Evolutionary conservation across 2,113 vertebrate species (phyloP).

Genomic region (Bujurquina vittata): DNA sequence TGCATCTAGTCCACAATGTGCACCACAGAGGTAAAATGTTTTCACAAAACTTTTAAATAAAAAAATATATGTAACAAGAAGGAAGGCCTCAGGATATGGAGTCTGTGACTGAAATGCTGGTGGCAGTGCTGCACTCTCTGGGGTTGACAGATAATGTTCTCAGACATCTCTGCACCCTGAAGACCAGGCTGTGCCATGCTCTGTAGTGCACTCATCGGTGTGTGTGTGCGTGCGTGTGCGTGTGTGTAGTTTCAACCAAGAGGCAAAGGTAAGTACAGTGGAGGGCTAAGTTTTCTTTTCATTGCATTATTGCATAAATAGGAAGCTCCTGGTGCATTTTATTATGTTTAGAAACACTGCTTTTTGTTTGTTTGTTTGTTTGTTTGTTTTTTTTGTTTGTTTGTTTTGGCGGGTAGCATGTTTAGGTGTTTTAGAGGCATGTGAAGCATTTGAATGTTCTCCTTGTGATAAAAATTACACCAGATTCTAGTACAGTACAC

Average conservation of each 20-base stretch:
- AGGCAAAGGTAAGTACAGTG: constrained; percentile 17
- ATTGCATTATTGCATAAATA: not conserved
- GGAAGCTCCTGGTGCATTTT: not conserved
- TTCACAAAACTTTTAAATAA: not conserved
- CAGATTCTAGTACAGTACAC: not conserved
- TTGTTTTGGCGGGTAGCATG: not conserved
- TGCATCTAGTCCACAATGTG: not conserved
- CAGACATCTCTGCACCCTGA: constrained; percentile 52
- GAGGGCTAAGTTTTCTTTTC: not conserved
- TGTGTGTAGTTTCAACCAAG: constrained; percentile 19
- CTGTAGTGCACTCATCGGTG: constrained; percentile 3
- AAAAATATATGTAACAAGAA: not conserved
- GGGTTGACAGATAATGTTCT: constrained; percentile 52
- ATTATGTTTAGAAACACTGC: not conserved
- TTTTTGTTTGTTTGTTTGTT: not conserved
- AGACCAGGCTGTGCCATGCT: constrained; percentile 33
- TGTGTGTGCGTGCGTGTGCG: not conserved
- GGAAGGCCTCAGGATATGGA: constrained; percentile 1
- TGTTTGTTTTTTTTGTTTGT: not conserved
- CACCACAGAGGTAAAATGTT: not conserved
- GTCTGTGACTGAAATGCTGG: constrained; percentile 15
- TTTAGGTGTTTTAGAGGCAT: not conserved
- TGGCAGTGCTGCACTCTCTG: constrained; percentile 21
- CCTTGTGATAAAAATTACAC: not conserved
- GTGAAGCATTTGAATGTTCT: not conserved